Evolutionary conservation across 2,113 vertebrate species (phyloP).

Genomic region (Felis chaus): DNA sequence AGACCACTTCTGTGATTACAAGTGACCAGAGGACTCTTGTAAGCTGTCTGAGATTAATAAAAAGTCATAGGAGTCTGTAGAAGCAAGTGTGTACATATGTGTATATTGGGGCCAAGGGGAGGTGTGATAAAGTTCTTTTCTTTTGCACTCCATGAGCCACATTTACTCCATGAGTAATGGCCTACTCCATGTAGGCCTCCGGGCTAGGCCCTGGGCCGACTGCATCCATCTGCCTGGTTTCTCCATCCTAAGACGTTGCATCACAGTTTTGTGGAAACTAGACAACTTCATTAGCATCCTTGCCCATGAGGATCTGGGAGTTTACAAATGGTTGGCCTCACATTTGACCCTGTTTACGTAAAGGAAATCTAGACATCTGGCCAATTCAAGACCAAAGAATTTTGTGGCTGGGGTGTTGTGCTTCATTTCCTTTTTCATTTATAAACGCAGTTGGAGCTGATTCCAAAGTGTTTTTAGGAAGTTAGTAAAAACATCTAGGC

Average conservation of each 20-base stretch:
- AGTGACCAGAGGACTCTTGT: neutral
- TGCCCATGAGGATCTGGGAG: neutral
- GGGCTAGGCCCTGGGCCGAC: neutral
- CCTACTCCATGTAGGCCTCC: neutral
- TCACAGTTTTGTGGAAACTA: neutral
- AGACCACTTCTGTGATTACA: neutral
- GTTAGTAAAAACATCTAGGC: slow-evolving; percentile 67
- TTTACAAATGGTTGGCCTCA: neutral
- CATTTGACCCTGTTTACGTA: slow-evolving; percentile 59
- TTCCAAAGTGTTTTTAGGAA: slow-evolving; percentile 73
- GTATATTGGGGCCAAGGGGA: neutral
- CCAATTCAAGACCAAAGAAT: slow-evolving; percentile 45
- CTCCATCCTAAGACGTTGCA: neutral
- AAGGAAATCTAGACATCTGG: slow-evolving; percentile 55
- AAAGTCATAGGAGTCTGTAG: neutral
- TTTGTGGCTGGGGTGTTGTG: slow-evolving; percentile 32
- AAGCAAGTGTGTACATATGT: neutral
- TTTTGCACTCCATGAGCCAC: neutral
- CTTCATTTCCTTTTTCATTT: slow-evolving; percentile 69
- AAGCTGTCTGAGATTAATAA: neutral
- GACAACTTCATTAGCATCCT: neutral
- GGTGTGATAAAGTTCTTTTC: neutral
- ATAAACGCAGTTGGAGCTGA: slow-evolving; percentile 57
- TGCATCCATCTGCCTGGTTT: neutral
- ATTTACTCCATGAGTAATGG: neutral